Conservation (phyloP, 2,888 invertebrate species). For the Troglohyphantes excavatus region DNA sequence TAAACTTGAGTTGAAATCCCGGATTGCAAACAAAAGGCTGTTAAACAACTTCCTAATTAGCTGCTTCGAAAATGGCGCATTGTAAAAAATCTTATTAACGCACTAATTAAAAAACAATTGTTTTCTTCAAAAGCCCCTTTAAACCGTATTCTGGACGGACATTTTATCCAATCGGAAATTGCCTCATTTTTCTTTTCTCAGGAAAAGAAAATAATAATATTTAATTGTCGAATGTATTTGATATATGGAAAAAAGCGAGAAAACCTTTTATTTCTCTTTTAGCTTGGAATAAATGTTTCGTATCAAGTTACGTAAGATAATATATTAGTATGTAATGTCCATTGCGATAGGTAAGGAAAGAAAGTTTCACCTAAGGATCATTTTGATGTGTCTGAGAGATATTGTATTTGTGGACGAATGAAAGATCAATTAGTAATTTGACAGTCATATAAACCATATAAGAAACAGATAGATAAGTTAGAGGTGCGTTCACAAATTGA, state of each 20-base stretch:
- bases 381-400: too few species aligned
- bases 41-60: constrained; percentile 44
- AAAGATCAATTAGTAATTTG: too few species aligned
- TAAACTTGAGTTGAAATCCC: not conserved
- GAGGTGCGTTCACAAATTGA: too few species aligned
- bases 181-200: not conserved
- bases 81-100: constrained; percentile 40
- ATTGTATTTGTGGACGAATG: too few species aligned
- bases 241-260: not conserved
- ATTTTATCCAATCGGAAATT: not conserved
- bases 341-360: too few species aligned
- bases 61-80: constrained; percentile 16
- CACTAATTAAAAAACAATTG: constrained; percentile 50
- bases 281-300: too few species aligned
- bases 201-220: constrained; percentile 7
- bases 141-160: not conserved
- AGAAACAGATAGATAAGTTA: too few species aligned
- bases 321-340: too few species aligned
- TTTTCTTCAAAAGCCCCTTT: constrained; percentile 24
- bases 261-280: not conserved
- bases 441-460: too few species aligned
- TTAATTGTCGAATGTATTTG: not conserved
- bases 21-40: constrained; percentile 25
- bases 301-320: too few species aligned
- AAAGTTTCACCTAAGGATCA: too few species aligned